A percentile compares a stretch with the other conserved stretches of the same genome.
These are phyloP conservation scores for Philereme transversata DNA, from an alignment of 2,888 invertebrate species.

Conservation along the genomic window DNA sequence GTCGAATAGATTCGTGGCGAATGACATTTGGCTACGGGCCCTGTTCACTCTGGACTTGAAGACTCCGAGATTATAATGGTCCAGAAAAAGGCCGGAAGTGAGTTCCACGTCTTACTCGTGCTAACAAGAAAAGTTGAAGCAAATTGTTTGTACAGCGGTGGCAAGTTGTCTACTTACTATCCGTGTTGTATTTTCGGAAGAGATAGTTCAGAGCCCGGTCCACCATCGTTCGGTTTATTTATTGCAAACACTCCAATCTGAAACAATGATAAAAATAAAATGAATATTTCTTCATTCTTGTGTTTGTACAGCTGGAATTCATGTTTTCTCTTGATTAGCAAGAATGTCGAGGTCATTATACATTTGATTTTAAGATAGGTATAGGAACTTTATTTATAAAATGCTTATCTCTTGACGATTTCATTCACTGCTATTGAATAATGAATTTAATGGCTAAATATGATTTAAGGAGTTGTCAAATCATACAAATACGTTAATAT, in stretches of 20 bases:
- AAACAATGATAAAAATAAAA: conserved; percentile 44
- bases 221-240: conserved; percentile 60
- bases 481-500: too few species aligned
- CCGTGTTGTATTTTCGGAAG: conserved; percentile 58
- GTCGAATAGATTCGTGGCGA: too few species aligned
- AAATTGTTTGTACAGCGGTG: too few species aligned
- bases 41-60: too few species aligned
- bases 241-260: conserved; percentile 63
- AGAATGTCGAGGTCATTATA: conserved; percentile 22
- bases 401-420: not conserved
- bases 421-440: not conserved
- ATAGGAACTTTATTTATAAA: too few species aligned
- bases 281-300: conserved; percentile 14
- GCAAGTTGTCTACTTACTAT: conserved; percentile 33
- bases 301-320: conserved; percentile 21
- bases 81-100: too few species aligned
- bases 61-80: too few species aligned
- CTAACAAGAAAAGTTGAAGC: too few species aligned
- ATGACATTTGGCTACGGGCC: too few species aligned
- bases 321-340: conserved; percentile 15
- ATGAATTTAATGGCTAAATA: not conserved
- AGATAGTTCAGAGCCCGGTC: conserved; percentile 56
- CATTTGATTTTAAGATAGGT: not conserved
- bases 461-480: too few species aligned
- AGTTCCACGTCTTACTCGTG: too few species aligned